Evolutionary conservation across 2,113 vertebrate genomes (phyloP), one percentile per base, ranked within the genome.

Genomic region (Speoplatyrhinus poulsoni): DNA sequence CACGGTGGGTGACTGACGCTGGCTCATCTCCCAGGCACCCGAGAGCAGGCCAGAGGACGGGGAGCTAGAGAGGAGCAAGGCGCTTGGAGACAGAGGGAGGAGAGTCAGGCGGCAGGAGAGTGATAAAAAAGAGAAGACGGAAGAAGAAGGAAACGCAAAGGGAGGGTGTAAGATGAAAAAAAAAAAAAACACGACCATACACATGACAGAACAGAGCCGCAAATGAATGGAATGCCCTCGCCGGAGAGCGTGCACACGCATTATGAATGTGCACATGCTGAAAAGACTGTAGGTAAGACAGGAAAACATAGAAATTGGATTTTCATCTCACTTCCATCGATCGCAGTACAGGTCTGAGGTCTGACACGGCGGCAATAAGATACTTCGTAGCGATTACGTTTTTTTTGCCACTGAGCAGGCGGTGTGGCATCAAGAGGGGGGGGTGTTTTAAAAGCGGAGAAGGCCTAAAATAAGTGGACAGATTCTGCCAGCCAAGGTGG

Each of bases 391-490:
- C 54, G 13, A 68, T 12, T 50, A 46, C 19, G 0, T 19, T 26
- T 15, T 57, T 72, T 61, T 63, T 13, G 50, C 48, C 41, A 13
- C 41, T 41, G 57, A 64, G 72, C 79, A 76, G 77, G 79, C 79
- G 75, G 80, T 62, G 33, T 66, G 67, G 76, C 58, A 62, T 64
- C 36, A 26, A 26, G 26, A 26, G 7, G 65, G 60, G 64, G 72
- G 63, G 73, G 72, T 72, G 75, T 71, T 76, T 65, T 17, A 58
- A 57, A 69, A 19, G 70, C 60, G 65, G 64, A 19, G 74, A 62
- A 62, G 32, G 57, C 57, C 57, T 69, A 17, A 85, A 84, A 82
- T 81, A 84, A 82, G 75, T 69, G 36, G 64, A 77, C 16, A 15
- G 54, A 46, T 15, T 33, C 48, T 70, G 75, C 73, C 83, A 81